Evolutionary conservation across 30 jellyfish, hydroid and myxozoan species (phyloP), one percentile per base, ranked within the genome.

Genomic region (Aurelia coerulea): DNA sequence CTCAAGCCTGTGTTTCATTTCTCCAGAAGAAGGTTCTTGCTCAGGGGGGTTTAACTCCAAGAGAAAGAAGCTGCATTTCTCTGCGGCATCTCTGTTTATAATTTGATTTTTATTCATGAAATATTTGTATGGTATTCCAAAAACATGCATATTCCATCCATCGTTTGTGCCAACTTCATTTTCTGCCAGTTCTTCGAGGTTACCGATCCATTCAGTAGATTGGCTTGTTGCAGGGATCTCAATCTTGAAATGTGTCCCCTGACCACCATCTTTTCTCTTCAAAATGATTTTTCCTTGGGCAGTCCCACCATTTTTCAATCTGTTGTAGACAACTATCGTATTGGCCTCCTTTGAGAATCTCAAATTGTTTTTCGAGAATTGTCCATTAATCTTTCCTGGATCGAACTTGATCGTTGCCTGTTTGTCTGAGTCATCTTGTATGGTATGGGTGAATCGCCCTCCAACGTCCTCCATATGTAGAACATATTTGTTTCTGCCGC

Each of bases 111-210:
- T 66, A 13, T 29, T 34, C 76, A 66, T 66, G 76, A 18, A 29
- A 66, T 66, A 66, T 66, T 66, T 29, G 76, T 66, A 66, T 5
- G 76, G 76, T 15, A 66, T 29, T 15, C 76, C 76, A 34, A 3
- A 66, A 0, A 66, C 76, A 14, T 2, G 51, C 51, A 4, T 18
- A 29, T 66, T 10, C 5, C 5, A 15, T 3, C 76, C 76, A 29
- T 66, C 76, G 13, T 34, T n/a, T 2, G 76, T 18, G 34, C 76
- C 76, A 66, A 66, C 42, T 34, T 66, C 76, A 32, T 66, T 66
- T 66, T 15, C 42, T 32, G 34, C 42, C 42, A 66, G 16, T 12
- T 66, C 76, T 66, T 66, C 51, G 35, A 66, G n/a, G 10, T 66
- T 29, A 29, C 76, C 76, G 0, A 3, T 34, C 76, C 76, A 66